Base-by-base conservation (phyloP, 2,113 vertebrate species). In the Artemisiospiza belli region DNA sequence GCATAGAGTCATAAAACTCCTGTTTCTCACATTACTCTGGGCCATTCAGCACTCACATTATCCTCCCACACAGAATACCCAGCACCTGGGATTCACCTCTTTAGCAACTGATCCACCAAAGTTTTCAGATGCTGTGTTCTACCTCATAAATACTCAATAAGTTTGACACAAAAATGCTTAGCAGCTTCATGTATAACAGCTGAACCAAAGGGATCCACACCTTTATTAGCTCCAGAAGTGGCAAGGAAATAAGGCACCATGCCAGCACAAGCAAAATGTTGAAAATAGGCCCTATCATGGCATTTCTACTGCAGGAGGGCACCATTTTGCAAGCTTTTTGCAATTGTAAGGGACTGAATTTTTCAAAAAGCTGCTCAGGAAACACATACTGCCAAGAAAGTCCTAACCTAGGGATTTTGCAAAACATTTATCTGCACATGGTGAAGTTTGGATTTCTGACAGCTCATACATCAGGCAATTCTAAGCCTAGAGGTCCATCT, bases 381-480 rank as follows among this genome's bases (percentile, higher is more conserved):
- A 94, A 89, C 35, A 43, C 3, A 44, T 33, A 44, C 54, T 94
- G 92, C 94, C 95, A 97, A 88, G 68, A 94, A 90, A 90, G 57
- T 39, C 69, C 72, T 89, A 94, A 89, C 83, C 89, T 87, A 28
- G 64, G 88, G 95, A 93, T 84, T 96, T 94, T 96, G 67, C 58
- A 92, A 90, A 94, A 94, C 61, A 90, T 95, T 93, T 88, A 85
- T 92, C 83, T 58, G 88, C 93, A 84, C 88, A 68, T 93, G 92
- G 79, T 94, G 76, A 92, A 94, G 85, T 90, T 81, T 92, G 88
- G 88, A 81, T 94, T 96, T 95, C 90, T 96, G 88, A 92, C 94
- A 97, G 79, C 47, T 96, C 85, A 27, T 96, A 81, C 57, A 95
- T 96, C 85, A 96, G 54, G 85, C 90, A 47, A 87, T 72, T 89